Evolutionary conservation across 2,113 vertebrate species (phyloP).

Genomic region (mouse (Mus musculus)): GRCm39 chr13:117117001-117117500

Average conservation of each 20-base stretch:
- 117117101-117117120: background rate
- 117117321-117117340: background rate
- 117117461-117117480: background rate
- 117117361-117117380: background rate
- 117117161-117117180: background rate
- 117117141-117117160: background rate
- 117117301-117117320: background rate
- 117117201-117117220: background rate
- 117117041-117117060: too few species aligned
- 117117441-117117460: background rate
- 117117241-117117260: background rate
- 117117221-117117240: background rate
- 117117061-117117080: background rate
- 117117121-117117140: background rate
- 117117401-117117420: background rate
- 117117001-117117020: too few species aligned
- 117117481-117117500: background rate
- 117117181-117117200: background rate
- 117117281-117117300: background rate
- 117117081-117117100: constrained; percentile 27
- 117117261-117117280: background rate
- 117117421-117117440: background rate
- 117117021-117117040: background rate
- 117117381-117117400: background rate
- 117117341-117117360: background rate